Percentiles rank a stretch among this genome's conserved stretches.
Conservation (phyloP, 2,888 invertebrate genomes). For the Napeogenes sylphis region DNA sequence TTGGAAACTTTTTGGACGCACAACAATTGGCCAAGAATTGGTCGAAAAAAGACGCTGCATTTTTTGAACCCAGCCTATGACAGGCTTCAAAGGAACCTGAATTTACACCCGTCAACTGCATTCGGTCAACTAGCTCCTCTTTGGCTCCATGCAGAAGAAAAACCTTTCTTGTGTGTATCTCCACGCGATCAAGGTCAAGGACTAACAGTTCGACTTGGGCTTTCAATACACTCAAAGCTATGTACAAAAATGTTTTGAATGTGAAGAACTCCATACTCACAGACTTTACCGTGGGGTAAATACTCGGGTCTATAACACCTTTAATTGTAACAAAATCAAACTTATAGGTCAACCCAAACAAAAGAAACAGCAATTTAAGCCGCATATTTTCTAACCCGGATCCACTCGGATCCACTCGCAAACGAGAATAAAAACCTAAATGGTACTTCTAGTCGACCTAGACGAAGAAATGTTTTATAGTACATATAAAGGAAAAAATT, state of each 20-base stretch:
- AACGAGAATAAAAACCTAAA: too few species aligned
- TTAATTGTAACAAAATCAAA: too few species aligned
- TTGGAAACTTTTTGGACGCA: background rate
- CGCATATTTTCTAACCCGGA: too few species aligned
- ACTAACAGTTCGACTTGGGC: conserved; percentile 9
- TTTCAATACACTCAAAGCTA: background rate
- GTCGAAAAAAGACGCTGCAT: too few species aligned
- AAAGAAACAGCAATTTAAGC: too few species aligned
- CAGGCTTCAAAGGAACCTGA: conserved; percentile 2
- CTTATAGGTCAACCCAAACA: too few species aligned
- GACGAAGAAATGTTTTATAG: too few species aligned
- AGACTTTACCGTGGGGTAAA: background rate
- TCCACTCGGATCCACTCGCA: too few species aligned
- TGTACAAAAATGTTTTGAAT: conserved; percentile 9
- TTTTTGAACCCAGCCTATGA: conserved; percentile 3
- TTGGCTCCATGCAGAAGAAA: conserved; percentile 1
- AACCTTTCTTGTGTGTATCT: conserved; percentile 10
- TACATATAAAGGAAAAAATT: too few species aligned
- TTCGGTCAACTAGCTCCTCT: background rate
- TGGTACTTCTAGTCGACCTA: too few species aligned
- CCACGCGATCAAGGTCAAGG: conserved; percentile 2
- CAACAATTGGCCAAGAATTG: conserved; percentile 3
- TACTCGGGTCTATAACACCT: too few species aligned
- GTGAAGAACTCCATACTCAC: conserved; percentile 1
- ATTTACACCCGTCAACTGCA: background rate